Conservation (phyloP, 92 coral and sea anemone genomes). For the Siderastrea radians region DNA sequence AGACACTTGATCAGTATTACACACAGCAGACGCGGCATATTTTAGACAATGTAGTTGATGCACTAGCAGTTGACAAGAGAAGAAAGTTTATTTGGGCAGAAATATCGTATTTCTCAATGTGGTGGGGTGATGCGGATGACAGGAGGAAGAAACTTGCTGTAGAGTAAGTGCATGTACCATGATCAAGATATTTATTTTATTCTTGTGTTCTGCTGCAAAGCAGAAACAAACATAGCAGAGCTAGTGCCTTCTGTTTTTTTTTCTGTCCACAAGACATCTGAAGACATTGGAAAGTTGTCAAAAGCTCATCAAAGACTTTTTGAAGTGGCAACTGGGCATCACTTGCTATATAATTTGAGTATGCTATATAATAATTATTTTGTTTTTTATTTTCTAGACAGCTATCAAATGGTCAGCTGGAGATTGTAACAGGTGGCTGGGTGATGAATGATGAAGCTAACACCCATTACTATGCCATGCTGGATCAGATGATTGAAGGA, state of each 20-base stretch:
- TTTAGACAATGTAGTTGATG: constrained; percentile 92
- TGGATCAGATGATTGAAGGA: constrained; percentile 99
- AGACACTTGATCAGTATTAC: constrained; percentile 91
- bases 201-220: neutral
- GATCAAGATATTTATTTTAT: neutral
- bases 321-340: too few relatives aligned
- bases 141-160: constrained; percentile 75
- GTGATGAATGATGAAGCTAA: constrained; percentile 99
- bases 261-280: too few relatives aligned
- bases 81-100: constrained; percentile 99
- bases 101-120: constrained; percentile 96
- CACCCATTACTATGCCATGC: constrained; percentile 95
- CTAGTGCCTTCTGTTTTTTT: too few relatives aligned
- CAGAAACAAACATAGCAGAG: too few relatives aligned
- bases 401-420: constrained; percentile 85
- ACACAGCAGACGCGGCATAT: constrained; percentile 91
- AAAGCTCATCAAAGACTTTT: too few relatives aligned
- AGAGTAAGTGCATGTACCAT: constrained; percentile 61
- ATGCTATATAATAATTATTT: neutral
- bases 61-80: constrained; percentile 81
- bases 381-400: constrained; percentile 57
- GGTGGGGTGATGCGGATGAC: constrained; percentile 95
- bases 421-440: constrained; percentile 99
- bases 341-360: neutral
- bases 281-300: too few relatives aligned